Conservation (phyloP, 2,113 vertebrate species). For the Dissostichus mawsoni region DNA sequence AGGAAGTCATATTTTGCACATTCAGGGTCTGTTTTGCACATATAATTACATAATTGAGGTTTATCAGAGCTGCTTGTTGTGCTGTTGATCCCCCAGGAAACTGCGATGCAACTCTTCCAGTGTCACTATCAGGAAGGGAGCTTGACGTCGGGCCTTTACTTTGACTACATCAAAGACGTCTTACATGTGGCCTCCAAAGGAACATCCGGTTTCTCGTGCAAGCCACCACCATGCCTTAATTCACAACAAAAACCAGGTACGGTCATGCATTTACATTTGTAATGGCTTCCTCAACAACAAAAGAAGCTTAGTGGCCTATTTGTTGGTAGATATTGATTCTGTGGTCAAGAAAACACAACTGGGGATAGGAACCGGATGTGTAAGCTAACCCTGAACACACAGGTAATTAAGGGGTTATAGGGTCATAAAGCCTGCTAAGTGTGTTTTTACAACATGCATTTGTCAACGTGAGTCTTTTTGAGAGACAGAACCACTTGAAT, state of each 20-base stretch:
- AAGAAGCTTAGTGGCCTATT: not conserved
- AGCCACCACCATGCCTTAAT: conserved; percentile 70
- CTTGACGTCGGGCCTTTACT: conserved; percentile 72
- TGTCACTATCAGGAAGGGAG: conserved; percentile 74
- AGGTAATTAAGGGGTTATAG: not conserved
- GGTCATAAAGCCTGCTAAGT: not conserved
- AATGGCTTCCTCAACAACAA: not conserved
- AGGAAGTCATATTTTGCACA: not conserved
- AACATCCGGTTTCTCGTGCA: conserved; percentile 67
- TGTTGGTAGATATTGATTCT: conserved; percentile 33
- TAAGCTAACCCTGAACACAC: not conserved
- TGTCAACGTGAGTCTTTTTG: not conserved
- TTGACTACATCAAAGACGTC: conserved; percentile 76
- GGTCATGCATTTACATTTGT: conserved; percentile 10
- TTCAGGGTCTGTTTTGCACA: conserved; percentile 6
- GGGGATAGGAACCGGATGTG: conserved; percentile 23
- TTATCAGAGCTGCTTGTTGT: conserved; percentile 32
- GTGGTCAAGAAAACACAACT: conserved; percentile 17
- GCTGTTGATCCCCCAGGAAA: conserved; percentile 67
- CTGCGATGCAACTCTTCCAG: conserved; percentile 77
- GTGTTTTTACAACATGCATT: not conserved
- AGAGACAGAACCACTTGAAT: not conserved
- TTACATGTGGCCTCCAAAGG: conserved; percentile 61
- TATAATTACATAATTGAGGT: conserved; percentile 29
- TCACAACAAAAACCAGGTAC: conserved; percentile 61